A percentile compares a stretch with the other conserved stretches of the same genome.
phyloP scores from a whole-genome alignment of 2,113 vertebrate species.

The Podiceps cristatus region DNA sequence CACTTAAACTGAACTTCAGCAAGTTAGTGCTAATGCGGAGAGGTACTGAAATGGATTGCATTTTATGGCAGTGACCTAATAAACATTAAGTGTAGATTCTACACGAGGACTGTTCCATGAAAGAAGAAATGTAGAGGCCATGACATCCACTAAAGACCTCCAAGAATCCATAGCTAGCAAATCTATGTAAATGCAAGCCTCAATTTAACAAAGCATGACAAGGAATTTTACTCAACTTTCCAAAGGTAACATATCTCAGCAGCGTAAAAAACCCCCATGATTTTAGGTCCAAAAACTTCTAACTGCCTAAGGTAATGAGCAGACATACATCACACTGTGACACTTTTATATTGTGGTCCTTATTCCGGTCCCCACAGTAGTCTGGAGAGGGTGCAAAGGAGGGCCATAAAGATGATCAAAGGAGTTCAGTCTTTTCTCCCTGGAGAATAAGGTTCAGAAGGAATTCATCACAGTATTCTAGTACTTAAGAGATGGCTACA shows the following conservation, averaged over 20 bases:
- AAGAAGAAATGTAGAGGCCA: neutral
- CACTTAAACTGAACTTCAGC: neutral
- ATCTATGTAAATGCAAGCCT: neutral
- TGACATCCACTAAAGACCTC: neutral
- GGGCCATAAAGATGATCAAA: neutral
- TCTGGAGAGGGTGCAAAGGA: neutral
- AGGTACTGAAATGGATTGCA: neutral
- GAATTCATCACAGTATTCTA: neutral
- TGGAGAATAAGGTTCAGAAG: neutral
- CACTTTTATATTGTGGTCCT: neutral
- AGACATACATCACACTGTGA: neutral
- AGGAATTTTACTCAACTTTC: neutral
- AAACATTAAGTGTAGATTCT: neutral
- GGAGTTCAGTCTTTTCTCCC: neutral
- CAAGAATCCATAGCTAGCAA: neutral
- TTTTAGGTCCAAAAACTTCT: neutral
- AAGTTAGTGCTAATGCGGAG: neutral
- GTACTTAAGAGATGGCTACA: neutral
- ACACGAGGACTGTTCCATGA: neutral
- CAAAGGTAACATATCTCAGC: neutral
- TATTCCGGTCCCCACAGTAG: neutral
- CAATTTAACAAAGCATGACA: neutral
- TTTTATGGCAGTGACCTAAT: neutral
- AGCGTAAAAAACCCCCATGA: accelerated
- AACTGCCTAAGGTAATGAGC: neutral